Conservation (phyloP, 2,113 vertebrate species). For the Corythoichthys haematopterus region DNA sequence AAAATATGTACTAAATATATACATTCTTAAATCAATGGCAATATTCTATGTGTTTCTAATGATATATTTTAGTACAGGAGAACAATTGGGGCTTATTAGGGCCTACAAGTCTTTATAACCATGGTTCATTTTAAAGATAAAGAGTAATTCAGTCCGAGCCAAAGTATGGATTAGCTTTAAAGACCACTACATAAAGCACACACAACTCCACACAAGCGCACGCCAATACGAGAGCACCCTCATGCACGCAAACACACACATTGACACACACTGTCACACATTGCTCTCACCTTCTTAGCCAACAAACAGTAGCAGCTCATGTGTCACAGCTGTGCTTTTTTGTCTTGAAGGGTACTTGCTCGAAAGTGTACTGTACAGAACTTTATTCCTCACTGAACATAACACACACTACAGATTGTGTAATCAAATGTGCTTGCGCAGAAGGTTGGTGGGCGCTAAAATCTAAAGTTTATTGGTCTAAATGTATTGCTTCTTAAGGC, state of each 20-base stretch:
- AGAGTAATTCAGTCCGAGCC: conserved; percentile 27
- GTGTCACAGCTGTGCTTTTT: conserved; percentile 52
- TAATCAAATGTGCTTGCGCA: conserved; percentile 55
- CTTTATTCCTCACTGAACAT: conserved; percentile 28
- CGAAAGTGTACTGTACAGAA: conserved; percentile 7
- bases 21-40: no score
- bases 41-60: no score
- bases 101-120: no score
- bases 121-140: background rate
- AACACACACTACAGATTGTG: conserved; percentile 47
- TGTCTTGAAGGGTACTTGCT: conserved; percentile 45
- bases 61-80: no score
- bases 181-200: conserved; percentile 3
- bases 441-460: conserved; percentile 68
- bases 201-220: background rate
- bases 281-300: conserved; percentile 44
- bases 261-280: conserved; percentile 7
- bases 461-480: conserved; percentile 44
- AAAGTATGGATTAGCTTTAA: conserved; percentile 25
- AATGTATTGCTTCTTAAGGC: conserved; percentile 30
- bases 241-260: conserved; percentile 5
- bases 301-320: conserved; percentile 37
- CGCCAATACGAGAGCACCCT: background rate
- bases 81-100: no score
- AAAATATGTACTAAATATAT: no score